Evolutionary conservation across 2,888 invertebrate genomes (phyloP).

Genomic region (Dolichomitus sp.): DNA sequence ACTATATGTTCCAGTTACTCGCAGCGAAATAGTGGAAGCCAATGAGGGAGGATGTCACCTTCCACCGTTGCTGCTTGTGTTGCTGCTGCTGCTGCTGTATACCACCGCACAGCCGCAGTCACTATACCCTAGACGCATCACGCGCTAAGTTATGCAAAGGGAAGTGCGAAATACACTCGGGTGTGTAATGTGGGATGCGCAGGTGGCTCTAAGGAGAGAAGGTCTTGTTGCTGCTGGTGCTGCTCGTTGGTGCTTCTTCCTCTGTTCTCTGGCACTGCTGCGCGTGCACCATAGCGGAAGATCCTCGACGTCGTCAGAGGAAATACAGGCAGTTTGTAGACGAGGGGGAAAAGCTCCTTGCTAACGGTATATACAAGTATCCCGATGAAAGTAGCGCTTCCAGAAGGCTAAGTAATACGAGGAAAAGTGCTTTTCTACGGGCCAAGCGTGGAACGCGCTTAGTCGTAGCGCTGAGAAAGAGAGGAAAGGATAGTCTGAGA

Average conservation of each 20-base stretch:
- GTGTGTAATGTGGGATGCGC: constrained; percentile 66
- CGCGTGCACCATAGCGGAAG: constrained; percentile 31
- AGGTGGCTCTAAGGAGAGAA: constrained; percentile 66
- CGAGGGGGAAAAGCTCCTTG: constrained; percentile 56
- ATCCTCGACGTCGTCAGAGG: constrained; percentile 34
- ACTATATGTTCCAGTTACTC: constrained; percentile 31
- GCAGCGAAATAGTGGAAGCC: constrained; percentile 29
- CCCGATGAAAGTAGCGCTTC: constrained; percentile 68
- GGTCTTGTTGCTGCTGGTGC: constrained; percentile 33
- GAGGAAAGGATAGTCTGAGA: constrained; percentile 57
- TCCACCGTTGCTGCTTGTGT: constrained; percentile 29
- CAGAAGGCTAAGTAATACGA: constrained; percentile 83
- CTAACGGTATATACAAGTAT: constrained; percentile 46
- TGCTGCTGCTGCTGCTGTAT: background rate
- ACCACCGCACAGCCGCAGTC: constrained; percentile 20
- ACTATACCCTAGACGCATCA: constrained; percentile 50
- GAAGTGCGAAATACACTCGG: constrained; percentile 70
- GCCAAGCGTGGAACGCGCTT: constrained; percentile 68
- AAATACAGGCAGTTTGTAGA: constrained; percentile 26
- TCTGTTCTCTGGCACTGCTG: constrained; percentile 25
- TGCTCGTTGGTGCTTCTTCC: constrained; percentile 34
- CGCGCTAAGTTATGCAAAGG: constrained; percentile 66
- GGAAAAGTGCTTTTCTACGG: constrained; percentile 82
- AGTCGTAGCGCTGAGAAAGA: constrained; percentile 51
- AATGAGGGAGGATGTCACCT: constrained; percentile 47